Evolutionary conservation across 1,140 invertebrate genomes (phyloP).

Genomic region (Drosophila sulfurigaster): DNA sequence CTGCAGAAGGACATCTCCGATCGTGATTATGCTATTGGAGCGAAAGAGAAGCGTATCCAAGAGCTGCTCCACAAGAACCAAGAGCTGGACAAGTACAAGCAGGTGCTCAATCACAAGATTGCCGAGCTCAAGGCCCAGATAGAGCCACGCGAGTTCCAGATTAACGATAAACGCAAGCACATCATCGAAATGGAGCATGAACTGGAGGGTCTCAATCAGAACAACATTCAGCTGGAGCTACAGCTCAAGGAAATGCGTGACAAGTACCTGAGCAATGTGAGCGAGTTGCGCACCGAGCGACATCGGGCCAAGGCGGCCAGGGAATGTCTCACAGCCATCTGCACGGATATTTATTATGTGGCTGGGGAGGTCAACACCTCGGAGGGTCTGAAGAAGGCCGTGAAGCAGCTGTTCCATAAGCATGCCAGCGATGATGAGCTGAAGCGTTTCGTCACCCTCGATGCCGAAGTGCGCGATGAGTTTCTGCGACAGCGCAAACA

Average conservation of each 20-base stretch:
- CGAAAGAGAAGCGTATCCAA: conserved; percentile 93
- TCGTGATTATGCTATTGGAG: conserved; percentile 91
- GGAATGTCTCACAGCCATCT: conserved; percentile 90
- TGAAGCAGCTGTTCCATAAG: conserved; percentile 86
- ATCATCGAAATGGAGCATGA: conserved; percentile 91
- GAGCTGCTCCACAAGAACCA: conserved; percentile 94
- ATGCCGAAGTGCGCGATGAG: conserved; percentile 91
- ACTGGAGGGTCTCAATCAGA: conserved; percentile 87
- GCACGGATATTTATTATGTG: conserved; percentile 91
- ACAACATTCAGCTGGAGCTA: conserved; percentile 88
- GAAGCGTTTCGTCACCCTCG: conserved; percentile 87
- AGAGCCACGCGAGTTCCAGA: conserved; percentile 92
- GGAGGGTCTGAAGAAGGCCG: conserved; percentile 90
- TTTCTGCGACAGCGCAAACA: conserved; percentile 92
- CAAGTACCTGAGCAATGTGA: conserved; percentile 89
- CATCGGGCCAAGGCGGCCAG: conserved; percentile 88
- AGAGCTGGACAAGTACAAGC: conserved; percentile 96
- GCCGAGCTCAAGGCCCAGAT: conserved; percentile 94
- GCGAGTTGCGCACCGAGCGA: conserved; percentile 89
- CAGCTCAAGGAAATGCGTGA: conserved; percentile 90
- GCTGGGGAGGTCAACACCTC: conserved; percentile 91
- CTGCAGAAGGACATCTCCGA: conserved; percentile 91
- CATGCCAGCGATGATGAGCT: conserved; percentile 90
- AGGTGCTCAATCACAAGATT: conserved; percentile 95
- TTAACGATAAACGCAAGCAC: conserved; percentile 92